Evolutionary conservation across 2,113 vertebrate genomes (phyloP), one percentile per base, ranked within the genome.

Genomic region (Leucoraja erinaceus): DNA sequence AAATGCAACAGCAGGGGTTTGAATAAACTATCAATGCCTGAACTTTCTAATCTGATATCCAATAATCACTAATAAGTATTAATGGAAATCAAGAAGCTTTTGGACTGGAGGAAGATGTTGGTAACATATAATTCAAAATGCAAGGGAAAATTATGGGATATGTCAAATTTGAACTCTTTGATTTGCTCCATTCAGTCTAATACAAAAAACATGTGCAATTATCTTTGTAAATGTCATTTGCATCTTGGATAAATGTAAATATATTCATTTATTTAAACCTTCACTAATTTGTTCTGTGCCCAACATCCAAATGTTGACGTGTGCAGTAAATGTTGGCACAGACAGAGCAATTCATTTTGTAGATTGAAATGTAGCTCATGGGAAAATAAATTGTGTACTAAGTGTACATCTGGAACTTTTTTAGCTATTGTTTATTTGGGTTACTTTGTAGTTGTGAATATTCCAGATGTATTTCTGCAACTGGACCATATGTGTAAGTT

Each of bases 401-500:
- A 83, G 79, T 59, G 47, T 83, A 54, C 79, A 83, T 83, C 79
- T 83, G 79, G 79, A 83, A 83, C 20, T 25, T 83, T 81, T 83
- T 83, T 47, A 22, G 79, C 20, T 54, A 59, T 83, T 83, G 22
- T 22, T 28, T 59, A 56, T 83, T 83, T 25, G 79, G 28, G 47
- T 83, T 83, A 83, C 79, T 83, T 83, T 54, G 22, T 83, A 25
- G 79, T 22, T 56, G 22, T 9, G 10, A 54, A 83, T 56, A 10
- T 83, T 59, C 47, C 79, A 83, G 79, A 83, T 9, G 54, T 83
- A 83, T 59, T 56, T 25, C 8, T 83, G 47, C 54, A 83, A 83
- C 79, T 4, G 9, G 54, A 83, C 79, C 54, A 56, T 83, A 59
- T 56, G 18, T 83, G 18, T 25, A 28, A 25, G 75, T 56, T 83